Evolutionary conservation across 2,888 invertebrate species (phyloP), one percentile per base, ranked within the genome.

Genomic region (Drosophila nigricruria): DNA sequence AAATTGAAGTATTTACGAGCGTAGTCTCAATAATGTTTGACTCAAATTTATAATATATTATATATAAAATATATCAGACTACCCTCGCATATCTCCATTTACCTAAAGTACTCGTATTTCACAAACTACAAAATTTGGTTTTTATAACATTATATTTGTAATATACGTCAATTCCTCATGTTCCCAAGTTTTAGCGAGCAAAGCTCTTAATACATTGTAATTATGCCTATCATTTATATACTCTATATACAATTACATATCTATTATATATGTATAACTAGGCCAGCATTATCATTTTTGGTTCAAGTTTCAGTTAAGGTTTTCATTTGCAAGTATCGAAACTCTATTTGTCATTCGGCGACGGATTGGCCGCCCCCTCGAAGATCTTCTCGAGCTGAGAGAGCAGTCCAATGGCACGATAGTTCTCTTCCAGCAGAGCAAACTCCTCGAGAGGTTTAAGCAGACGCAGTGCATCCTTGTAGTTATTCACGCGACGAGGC

Each of bases 361-460:
- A 8, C 60, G 54, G 8, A 3, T 42, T 69, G 32, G 38, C 62
- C 45, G 59, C 60, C 45, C 76, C 79, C 43, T 89, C 88, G n/a
- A 92, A 91, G 32, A 92, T 82, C 49, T 90, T 84, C 36, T 91
- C 91, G 23, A 92, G 75, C 58, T 92, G 92, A 4, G 90, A 81
- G 25, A 92, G 83, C 34, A 92, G 71, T 3, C 92, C 92, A 42
- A 92, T 92, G 36, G 89, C 92, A 20, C 92, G 89, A 75, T 90
- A 92, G 62, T 92, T 91, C 52, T 92, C 92, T 61, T 88, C 88
- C 25, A 92, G 67, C 61, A 92, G 73, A 0, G 89, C 92, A 42
- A 92, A 92, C 5, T 92, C 92, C 49, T 92, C 92, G 14, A 92
- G 64, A 0, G 92, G 92, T 34, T 90, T 91, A 0, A 92, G 81